Conservation (phyloP, 92 coral and sea anemone species). For the Meandrina meandrites region DNA sequence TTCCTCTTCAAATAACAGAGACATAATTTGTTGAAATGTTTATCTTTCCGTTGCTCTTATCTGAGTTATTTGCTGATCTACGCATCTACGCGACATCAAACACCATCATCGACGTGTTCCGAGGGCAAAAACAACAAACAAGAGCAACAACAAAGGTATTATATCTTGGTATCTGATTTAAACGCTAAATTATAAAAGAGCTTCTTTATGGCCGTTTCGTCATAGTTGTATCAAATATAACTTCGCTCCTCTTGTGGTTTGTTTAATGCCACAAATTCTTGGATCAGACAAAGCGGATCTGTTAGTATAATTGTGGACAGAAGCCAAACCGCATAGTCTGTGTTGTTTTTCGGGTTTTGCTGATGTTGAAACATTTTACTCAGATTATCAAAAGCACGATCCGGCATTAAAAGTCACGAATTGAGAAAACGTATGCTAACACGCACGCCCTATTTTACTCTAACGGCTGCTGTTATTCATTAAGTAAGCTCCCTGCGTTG, state of each 20-base stretch:
- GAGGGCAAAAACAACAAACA: neutral
- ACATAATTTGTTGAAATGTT: neutral
- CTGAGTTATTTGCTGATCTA: neutral
- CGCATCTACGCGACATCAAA: neutral
- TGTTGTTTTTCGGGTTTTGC: neutral
- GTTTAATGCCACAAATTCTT: neutral
- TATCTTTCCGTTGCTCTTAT: neutral
- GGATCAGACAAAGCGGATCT: neutral
- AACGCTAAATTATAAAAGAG: neutral
- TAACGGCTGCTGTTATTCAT: neutral
- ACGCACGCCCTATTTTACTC: neutral
- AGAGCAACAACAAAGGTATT: neutral
- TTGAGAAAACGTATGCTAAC: neutral
- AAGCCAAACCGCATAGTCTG: neutral
- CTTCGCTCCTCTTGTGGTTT: neutral
- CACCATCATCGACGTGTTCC: neutral
- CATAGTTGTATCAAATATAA: neutral
- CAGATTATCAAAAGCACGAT: neutral
- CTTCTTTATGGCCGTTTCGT: neutral
- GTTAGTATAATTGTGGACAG: neutral
- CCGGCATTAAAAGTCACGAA: slow-evolving; percentile 2
- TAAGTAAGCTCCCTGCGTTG: neutral
- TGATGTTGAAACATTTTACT: neutral
- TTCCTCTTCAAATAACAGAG: neutral
- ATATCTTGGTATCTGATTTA: neutral